A percentile compares a stretch with the other conserved stretches of the same genome.
These are phyloP conservation scores for Platichthys flesus DNA, from an alignment of 2,113 vertebrate species.

Conservation along the genomic window DNA sequence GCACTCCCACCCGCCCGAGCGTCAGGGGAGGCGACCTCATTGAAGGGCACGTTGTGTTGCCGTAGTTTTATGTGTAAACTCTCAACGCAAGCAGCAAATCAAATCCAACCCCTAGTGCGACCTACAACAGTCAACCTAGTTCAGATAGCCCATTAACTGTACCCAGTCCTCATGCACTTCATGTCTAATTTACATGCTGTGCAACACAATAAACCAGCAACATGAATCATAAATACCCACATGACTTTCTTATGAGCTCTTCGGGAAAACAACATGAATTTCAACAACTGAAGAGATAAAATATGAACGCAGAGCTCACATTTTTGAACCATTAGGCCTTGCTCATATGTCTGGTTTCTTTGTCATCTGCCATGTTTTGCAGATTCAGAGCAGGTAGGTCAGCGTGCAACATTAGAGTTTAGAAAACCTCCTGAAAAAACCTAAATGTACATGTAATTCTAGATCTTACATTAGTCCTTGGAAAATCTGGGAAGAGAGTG, in stretches of 20 bases:
- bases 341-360: conserved; percentile 2
- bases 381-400: background rate
- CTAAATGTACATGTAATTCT: background rate
- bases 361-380: background rate
- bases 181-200: conserved; percentile 48
- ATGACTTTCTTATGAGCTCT: conserved; percentile 24
- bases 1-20: conserved; percentile 15
- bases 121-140: conserved; percentile 36
- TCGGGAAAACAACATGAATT: background rate
- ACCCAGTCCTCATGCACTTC: conserved; percentile 6
- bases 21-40: conserved; percentile 34
- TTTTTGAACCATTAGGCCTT: conserved; percentile 10
- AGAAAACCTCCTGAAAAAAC: background rate
- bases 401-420: background rate
- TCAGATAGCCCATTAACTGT: conserved; percentile 15
- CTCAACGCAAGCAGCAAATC: conserved; percentile 32
- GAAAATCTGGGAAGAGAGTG: no score
- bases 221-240: conserved; percentile 48
- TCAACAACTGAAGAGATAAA: conserved; percentile 5
- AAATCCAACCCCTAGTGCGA: conserved; percentile 35
- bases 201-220: conserved; percentile 28
- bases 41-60: conserved; percentile 33
- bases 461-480: no score
- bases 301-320: conserved; percentile 1
- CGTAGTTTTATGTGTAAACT: conserved; percentile 49